A percentile compares a stretch with the other conserved stretches of the same genome.
Conservation (phyloP, 2,113 vertebrate species). For the Hucho hucho region DNA sequence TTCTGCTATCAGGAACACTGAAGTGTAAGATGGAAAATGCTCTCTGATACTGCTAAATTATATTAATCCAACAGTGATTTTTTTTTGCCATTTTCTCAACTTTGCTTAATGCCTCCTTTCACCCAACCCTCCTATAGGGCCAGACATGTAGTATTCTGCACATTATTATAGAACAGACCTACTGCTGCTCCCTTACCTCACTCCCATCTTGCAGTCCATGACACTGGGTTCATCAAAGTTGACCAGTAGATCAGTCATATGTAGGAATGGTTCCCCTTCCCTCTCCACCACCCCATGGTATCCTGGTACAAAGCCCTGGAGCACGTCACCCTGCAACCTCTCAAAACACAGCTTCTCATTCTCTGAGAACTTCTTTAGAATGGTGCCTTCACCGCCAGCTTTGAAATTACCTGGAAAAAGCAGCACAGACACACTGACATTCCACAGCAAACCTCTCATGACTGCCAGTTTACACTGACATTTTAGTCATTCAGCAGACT, state of each 20-base stretch:
- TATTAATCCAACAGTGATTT: too few species aligned
- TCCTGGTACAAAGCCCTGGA: slow-evolving; percentile 82
- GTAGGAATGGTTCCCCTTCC: slow-evolving; percentile 90
- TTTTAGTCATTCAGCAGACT: too few species aligned
- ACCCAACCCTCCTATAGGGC: too few species aligned
- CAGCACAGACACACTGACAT: not conserved
- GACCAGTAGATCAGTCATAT: slow-evolving; percentile 88
- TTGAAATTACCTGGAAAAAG: slow-evolving; percentile 87
- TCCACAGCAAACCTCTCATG: too few species aligned
- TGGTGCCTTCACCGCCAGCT: slow-evolving; percentile 87
- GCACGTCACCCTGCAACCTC: slow-evolving; percentile 77
- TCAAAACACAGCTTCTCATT: slow-evolving; percentile 91
- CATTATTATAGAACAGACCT: too few species aligned
- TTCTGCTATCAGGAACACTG: not conserved
- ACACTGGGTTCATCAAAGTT: slow-evolving; percentile 90
- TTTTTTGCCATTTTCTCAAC: too few species aligned
- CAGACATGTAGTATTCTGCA: too few species aligned
- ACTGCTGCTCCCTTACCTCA: slow-evolving; percentile 74
- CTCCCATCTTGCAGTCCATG: slow-evolving; percentile 98
- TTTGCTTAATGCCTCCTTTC: too few species aligned
- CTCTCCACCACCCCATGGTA: slow-evolving; percentile 89
- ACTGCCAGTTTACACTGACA: too few species aligned
- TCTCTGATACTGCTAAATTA: too few species aligned
- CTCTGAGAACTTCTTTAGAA: slow-evolving; percentile 92
- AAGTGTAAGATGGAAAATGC: not conserved